Evolutionary conservation across 2,888 invertebrate genomes (phyloP), one percentile per base, ranked within the genome.

Genomic region (Oxytorus armatus): DNA sequence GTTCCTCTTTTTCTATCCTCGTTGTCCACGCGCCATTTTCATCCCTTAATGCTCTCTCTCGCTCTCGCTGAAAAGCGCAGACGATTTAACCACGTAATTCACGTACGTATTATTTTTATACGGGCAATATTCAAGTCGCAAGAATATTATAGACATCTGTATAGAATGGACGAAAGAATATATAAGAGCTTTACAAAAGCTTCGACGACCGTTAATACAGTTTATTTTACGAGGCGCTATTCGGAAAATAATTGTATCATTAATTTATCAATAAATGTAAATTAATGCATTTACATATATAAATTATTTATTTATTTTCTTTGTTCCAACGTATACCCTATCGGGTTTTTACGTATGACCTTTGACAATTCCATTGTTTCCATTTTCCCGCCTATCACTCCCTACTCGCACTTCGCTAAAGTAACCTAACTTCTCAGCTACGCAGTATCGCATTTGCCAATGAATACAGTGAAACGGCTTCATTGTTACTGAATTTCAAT

Each of bases 51-150:
- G 21, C 61, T 2, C 11, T 7, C 7, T 2, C 49, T 23, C 49
- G 11, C 42, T 23, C 16, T 21, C 36, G 4, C 10, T 36, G 36
- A 39, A 65, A 18, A 65, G 47, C 33, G 63, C 73, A 61, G 44
- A 68, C 47, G 29, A 63, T 65, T 73, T 44, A 57, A 44, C 63
- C 29, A 23, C 65, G 57, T 65, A 68, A 14, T 57, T 65, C 74
- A 16, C 73, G 66, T 78, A 72, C 39, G 51, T 66, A 51, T 66
- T 61, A 53, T 68, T 68, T 47, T 42, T 23, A 25, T 29, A 55
- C 66, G 66, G 68, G 55, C 78, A 53, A 59, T 44, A 61, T 74
- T 78, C 66, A 73, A 78, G 53, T 49, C 73, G 39, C 23, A 47
- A 16, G 21, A 66, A 53, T 11, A 68, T 55, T 33, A 25, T 53